Evolutionary conservation across 2,888 invertebrate genomes (phyloP), one percentile per base, ranked within the genome.

Genomic region (Cantharis lateralis): DNA sequence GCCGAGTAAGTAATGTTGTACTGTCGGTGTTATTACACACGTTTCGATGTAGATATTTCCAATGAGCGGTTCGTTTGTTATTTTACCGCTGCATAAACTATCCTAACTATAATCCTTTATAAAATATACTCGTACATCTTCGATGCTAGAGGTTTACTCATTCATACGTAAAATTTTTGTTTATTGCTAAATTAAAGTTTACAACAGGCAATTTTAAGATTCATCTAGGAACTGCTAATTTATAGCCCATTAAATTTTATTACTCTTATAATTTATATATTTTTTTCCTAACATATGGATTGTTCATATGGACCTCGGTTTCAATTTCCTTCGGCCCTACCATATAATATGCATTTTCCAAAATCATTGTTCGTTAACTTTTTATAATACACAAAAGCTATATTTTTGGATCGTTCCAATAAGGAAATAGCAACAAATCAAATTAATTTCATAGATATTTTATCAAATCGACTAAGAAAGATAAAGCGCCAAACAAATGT

Each of bases 21-120:
- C 75, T 81, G 78, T 78, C 77, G 78, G 79, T 80, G 80, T 78
- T 78, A 80, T 79, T 80, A 79, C 80, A 78, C 79, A 80, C 80
- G 80, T 80, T 79, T 75, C 79, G 79, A 80, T 79, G 74, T 71
- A 75, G 77, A 77, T 77, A 74, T 75, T 70, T 70, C 74, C 74
- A 74, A 69, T 64, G 74, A 70, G 69, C 70, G 74, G 74, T 16
- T 68, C 74, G 70, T 74, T 74, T 70, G 74, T 70, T 64, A 74
- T 62, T 28, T 63, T 70, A 69, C 70, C 74, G 74, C 74, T 10
- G 70, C 70, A 63, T 68, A 62, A 73, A 73, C 68, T 73, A 73
- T 72, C 66, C 16, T 18, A 66, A 66, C 64, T 66, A 20, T 66
- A 66, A 66, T 66, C 64, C 64, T 66, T 66, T 66, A 66, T 20